Evolutionary conservation across 2,797 vertebrate species (phyloP), one percentile per base, ranked within the genome.

Genomic region (Sebastes hubbsi): DNA sequence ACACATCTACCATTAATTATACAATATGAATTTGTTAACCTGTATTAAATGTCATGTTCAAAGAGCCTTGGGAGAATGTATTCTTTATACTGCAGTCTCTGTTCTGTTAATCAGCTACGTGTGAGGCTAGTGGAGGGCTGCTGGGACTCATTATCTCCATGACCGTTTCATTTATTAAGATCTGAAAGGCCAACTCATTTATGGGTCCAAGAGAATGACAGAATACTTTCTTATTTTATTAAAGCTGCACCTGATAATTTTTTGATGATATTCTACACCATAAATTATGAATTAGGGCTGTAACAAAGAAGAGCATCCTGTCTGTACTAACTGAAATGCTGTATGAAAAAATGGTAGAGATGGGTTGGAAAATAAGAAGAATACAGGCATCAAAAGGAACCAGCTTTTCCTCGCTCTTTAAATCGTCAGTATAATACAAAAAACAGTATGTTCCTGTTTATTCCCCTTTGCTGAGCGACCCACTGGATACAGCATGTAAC

Each of bases 131-230:
- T 24, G 25, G 22, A 59, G 5, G 34, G 55, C 60, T 76, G 29
- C 68, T 74, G 81, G 63, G 67, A 67, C 54, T 59, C 73, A 82
- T 81, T 77, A 82, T 34, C 74, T 73, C 49, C 62, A 63, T 24
- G 36, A 55, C 18, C 1, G 6, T 32, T 81, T 84, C 10, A 38
- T 84, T 59, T 59, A 49, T 22, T 11, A 76, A 24, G 14, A 75
- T 66, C 22, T 71, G 16, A 83, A 77, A 71, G 65, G 72, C 10
- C 67, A 80, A 62, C 30, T 61, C 52, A 67, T 8, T 2, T 13
- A 24, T 27, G 66, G 29, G 30, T 46, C 18, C n/a, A 25, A 30
- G 42, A 22, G 46, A 65, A 42, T 34, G 25, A 59, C n/a, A 32
- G 14, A 71, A 38, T 70, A 52, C 7, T 4, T 4, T 34, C 25